Conservation (phyloP, 2,113 vertebrate species). For the Actenoides lindsayi region DNA sequence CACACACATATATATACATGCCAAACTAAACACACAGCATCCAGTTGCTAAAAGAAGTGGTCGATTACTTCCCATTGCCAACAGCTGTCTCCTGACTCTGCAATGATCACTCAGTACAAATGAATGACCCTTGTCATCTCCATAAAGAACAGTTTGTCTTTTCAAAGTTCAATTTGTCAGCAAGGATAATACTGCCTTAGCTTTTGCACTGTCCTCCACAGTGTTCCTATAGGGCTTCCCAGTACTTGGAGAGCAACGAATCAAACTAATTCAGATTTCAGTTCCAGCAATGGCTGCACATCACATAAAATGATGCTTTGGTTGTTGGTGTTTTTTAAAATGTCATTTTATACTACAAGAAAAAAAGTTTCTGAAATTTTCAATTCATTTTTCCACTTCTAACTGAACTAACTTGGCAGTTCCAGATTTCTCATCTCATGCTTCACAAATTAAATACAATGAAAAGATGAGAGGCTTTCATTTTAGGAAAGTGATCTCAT, state of each 20-base stretch:
- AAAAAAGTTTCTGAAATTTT: slow-evolving; percentile 24
- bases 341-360: background rate
- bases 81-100: slow-evolving; percentile 27
- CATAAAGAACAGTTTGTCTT: background rate
- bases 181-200: background rate
- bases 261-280: background rate
- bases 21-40: background rate
- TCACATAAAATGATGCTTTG: background rate
- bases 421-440: slow-evolving; percentile 23
- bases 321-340: background rate
- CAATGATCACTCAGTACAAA: background rate
- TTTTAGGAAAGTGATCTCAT: background rate
- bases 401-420: slow-evolving; percentile 14
- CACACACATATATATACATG: background rate
- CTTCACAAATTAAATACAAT: slow-evolving; percentile 51
- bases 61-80: slow-evolving; percentile 11
- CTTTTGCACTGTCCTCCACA: background rate
- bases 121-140: background rate
- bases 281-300: background rate
- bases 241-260: background rate
- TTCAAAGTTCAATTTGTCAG: slow-evolving; percentile 26
- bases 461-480: slow-evolving; percentile 24
- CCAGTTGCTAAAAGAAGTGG: slow-evolving; percentile 12
- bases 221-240: background rate
- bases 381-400: slow-evolving; percentile 20